phyloP scores from a whole-genome alignment of 2,888 invertebrate species.

The Zootermopsis nevadensis region DNA sequence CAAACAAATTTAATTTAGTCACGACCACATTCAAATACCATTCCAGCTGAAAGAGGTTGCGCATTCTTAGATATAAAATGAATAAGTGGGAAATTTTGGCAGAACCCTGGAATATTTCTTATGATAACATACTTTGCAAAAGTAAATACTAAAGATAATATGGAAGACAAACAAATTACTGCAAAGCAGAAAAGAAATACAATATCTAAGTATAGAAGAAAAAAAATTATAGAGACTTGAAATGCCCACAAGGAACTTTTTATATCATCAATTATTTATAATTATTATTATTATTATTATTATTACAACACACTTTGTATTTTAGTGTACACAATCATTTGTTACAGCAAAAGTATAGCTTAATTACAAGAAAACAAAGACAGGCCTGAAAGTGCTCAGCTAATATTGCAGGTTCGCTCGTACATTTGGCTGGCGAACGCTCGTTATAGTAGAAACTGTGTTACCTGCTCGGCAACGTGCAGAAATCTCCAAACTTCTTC shows the following conservation, averaged over 20 bases:
- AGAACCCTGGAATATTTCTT: background rate
- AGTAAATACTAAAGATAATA: background rate
- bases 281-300: constrained; percentile 8
- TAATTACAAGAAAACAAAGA: constrained; percentile 26
- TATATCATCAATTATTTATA: constrained; percentile 38
- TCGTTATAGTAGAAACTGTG: background rate
- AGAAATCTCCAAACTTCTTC: background rate
- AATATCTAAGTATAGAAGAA: constrained; percentile 22
- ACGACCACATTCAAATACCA: background rate
- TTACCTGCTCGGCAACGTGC: background rate
- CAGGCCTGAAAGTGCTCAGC: constrained; percentile 30
- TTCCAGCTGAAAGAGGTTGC: background rate
- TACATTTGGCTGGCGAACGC: constrained; percentile 13
- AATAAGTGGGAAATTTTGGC: background rate
- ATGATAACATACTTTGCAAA: constrained; percentile 14
- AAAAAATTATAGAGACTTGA: constrained; percentile 39
- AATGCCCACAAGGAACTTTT: constrained; percentile 54
- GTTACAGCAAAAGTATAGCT: constrained; percentile 29
- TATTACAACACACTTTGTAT: constrained; percentile 26
- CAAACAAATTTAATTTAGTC: background rate
- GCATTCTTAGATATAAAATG: constrained; percentile 11
- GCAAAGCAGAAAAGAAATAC: background rate
- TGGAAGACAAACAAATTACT: background rate
- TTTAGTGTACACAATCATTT: constrained; percentile 23
- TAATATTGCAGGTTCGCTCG: constrained; percentile 9